Evolutionary conservation across 2,888 invertebrate genomes (phyloP).

Genomic region (Resseliella maxima): DNA sequence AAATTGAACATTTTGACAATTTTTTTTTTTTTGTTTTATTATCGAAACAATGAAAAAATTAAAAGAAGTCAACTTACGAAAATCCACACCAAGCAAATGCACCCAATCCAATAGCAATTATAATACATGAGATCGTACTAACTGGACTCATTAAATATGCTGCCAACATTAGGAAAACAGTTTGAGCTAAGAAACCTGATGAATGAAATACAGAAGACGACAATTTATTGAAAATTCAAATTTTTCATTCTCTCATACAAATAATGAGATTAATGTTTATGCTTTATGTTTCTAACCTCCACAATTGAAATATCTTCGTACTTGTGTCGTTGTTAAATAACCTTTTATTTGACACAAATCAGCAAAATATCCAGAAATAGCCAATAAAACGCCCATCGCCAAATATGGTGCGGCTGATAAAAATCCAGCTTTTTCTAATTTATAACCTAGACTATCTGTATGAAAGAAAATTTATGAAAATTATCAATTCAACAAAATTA

Average conservation of each 20-base stretch:
- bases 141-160: slow-evolving; percentile 78
- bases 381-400: slow-evolving; percentile 85
- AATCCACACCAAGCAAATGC: slow-evolving; percentile 95
- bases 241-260: no score
- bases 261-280: not conserved
- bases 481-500: not conserved
- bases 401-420: slow-evolving; percentile 89
- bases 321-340: slow-evolving; percentile 78
- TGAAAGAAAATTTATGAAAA: not conserved
- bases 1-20: not conserved
- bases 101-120: slow-evolving; percentile 89
- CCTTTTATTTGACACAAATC: slow-evolving; percentile 79
- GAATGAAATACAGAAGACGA: not conserved
- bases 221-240: not conserved
- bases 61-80: slow-evolving; percentile 71
- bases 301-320: slow-evolving; percentile 79
- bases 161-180: slow-evolving; percentile 86
- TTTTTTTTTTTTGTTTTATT: no score
- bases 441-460: slow-evolving; percentile 78
- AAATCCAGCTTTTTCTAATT: slow-evolving; percentile 83
- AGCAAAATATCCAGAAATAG: slow-evolving; percentile 83
- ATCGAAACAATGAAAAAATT: not conserved
- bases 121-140: slow-evolving; percentile 82
- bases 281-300: slow-evolving; percentile 67
- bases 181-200: slow-evolving; percentile 76